phyloP scores from a whole-genome alignment of 1,140 invertebrate genomes.

The Lucilia cuprina region DNA sequence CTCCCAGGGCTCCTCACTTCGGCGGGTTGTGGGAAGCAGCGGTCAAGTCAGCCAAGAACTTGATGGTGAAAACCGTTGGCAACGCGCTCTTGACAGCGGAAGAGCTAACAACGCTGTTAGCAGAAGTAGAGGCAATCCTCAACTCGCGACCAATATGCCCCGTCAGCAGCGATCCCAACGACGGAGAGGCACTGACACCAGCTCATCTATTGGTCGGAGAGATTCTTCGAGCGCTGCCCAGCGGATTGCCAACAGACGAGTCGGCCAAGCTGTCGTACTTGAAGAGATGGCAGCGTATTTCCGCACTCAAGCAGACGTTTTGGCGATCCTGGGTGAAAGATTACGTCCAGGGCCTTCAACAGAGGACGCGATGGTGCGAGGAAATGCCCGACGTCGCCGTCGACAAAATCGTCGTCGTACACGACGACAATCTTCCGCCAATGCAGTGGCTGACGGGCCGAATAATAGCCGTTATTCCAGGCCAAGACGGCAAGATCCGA shows the following conservation, averaged over 20 bases:
- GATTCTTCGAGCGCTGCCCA: too few species aligned
- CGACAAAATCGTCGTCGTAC: slow-evolving; percentile 54
- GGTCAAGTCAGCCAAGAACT: slow-evolving; percentile 19
- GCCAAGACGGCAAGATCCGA: slow-evolving; percentile 53
- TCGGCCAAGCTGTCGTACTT: not conserved
- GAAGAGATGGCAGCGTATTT: slow-evolving; percentile 23
- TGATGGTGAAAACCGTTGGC: not conserved
- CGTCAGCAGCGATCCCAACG: slow-evolving; percentile 39
- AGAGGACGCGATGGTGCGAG: slow-evolving; percentile 49
- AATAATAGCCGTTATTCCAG: slow-evolving; percentile 53
- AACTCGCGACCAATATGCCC: slow-evolving; percentile 43
- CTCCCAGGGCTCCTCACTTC: slow-evolving; percentile 41
- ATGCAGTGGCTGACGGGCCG: slow-evolving; percentile 55
- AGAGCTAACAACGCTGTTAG: slow-evolving; percentile 11
- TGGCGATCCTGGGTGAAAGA: slow-evolving; percentile 49
- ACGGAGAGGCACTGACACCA: slow-evolving; percentile 42
- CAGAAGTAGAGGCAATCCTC: slow-evolving; percentile 44
- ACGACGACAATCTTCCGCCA: slow-evolving; percentile 45
- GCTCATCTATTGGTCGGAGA: not conserved
- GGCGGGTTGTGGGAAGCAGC: slow-evolving; percentile 49
- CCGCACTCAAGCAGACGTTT: slow-evolving; percentile 40
- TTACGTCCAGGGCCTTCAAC: slow-evolving; percentile 48
- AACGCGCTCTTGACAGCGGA: slow-evolving; percentile 20
- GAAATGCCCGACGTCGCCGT: slow-evolving; percentile 39
- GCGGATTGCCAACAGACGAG: not conserved